A percentile compares a stretch with the other conserved stretches of the same genome.
Conservation (phyloP, 2,797 vertebrate genomes). For the Artibeus lituratus region DNA sequence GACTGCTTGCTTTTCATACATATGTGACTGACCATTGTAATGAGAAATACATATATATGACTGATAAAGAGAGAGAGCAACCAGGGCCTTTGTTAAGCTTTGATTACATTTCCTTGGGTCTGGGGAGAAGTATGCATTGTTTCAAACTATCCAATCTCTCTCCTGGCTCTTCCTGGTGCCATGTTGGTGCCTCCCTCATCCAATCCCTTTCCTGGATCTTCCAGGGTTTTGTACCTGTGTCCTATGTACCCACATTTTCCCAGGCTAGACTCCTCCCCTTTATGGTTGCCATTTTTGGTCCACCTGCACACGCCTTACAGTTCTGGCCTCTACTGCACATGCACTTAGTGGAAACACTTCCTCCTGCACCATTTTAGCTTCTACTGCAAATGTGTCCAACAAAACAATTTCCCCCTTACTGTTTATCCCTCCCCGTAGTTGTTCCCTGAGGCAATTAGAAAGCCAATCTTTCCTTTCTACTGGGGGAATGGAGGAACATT, state of each 20-base stretch:
- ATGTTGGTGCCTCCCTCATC: too few species aligned
- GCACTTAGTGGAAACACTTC: neutral
- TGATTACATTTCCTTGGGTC: neutral
- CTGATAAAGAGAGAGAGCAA: neutral
- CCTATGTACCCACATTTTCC: neutral
- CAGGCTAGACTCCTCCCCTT: neutral
- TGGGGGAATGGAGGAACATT: too few species aligned
- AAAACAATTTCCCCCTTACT: neutral
- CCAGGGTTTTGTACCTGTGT: too few species aligned
- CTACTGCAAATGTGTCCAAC: neutral
- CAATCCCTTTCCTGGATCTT: too few species aligned
- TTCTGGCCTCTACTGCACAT: neutral
- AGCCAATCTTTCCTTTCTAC: too few species aligned
- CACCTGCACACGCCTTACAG: too few species aligned
- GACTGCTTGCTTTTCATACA: neutral
- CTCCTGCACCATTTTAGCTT: neutral
- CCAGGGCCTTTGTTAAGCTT: neutral
- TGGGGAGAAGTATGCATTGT: neutral
- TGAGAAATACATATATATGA: neutral
- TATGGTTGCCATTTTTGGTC: neutral
- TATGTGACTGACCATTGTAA: neutral
- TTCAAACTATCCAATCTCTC: neutral
- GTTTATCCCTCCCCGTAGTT: too few species aligned
- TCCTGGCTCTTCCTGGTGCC: neutral
- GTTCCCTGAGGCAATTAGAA: too few species aligned